Evolutionary conservation across 2,888 invertebrate genomes (phyloP), one percentile per base, ranked within the genome.

Genomic region (Synanthedon formicaeformis): DNA sequence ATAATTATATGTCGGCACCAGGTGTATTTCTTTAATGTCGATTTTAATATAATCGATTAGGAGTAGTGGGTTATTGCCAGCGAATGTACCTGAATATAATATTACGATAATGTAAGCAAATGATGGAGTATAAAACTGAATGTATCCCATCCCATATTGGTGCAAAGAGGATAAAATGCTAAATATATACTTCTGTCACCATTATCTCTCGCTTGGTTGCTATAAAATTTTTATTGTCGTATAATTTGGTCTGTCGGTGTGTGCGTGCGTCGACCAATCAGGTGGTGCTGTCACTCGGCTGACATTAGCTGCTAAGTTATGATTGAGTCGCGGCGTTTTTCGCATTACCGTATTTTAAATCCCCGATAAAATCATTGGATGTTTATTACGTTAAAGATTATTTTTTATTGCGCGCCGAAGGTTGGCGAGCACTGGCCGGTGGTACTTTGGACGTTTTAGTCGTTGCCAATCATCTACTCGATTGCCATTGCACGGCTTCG

Each of bases 251-350:
- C 53, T 62, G 66, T 65, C 60, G 61, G 63, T 57, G 54, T 55
- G 59, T 60, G 56, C 55, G 53, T 55, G 51, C 52, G 56, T 55
- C 55, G 63, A 59, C 78, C 80, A 79, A 78, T 79, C 78, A 77
- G 71, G 63, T 68, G 66, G 53, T 59, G 62, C 68, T 61, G 68
- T 71, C 72, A 64, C 58, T 50, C 56, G 56, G n/a, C 61, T 69
- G 71, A 75, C 79, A 81, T 83, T 81, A 82, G 69, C 62, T 59
- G 55, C 67, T 76, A 80, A 82, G 75, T 80, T 81, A 83, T 82
- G 83, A 81, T 81, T 82, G 79, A 81, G 72, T 61, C 74, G 61
- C 65, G 64, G 63, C 65, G 64, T 66, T 67, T 58, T 67, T 72
- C 67, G 69, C 77, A 79, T 79, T 75, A 75, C 72, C 70, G 73